These are phyloP conservation scores for Pipistrellus pygmaeus DNA, from an alignment of 2,797 vertebrate genomes.

Conservation along the genomic window DNA sequence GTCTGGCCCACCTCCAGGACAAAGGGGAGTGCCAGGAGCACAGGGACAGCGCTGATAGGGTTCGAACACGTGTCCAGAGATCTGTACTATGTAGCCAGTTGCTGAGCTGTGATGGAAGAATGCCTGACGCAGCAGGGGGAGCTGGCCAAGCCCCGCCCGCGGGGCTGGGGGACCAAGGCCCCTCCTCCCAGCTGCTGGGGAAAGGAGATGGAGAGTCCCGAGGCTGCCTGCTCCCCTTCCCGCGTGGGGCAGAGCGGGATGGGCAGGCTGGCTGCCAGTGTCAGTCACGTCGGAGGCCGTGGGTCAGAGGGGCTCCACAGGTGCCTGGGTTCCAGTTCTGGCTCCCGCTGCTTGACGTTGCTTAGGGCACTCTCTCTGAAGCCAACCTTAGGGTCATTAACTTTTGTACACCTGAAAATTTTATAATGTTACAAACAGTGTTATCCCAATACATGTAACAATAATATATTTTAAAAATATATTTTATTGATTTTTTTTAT, in stretches of 20 bases:
- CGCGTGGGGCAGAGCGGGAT: background rate
- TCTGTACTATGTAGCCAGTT: conserved; percentile 76
- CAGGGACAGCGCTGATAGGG: conserved; percentile 79
- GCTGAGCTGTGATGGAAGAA: conserved; percentile 80
- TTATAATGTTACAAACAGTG: background rate
- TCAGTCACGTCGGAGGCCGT: background rate
- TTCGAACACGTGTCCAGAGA: conserved; percentile 83
- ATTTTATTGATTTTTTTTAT: too few relatives aligned
- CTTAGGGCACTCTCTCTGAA: background rate
- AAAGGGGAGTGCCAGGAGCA: conserved; percentile 75
- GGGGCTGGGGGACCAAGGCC: background rate
- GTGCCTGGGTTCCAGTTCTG: background rate
- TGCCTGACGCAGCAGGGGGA: conserved; percentile 82
- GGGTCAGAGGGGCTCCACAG: background rate
- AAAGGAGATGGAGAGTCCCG: background rate
- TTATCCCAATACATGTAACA: background rate
- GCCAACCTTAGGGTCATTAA: background rate
- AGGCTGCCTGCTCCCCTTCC: background rate
- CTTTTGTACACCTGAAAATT: background rate
- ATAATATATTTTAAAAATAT: too few relatives aligned
- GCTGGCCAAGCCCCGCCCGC: conserved; percentile 66
- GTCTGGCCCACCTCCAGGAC: conserved; percentile 28
- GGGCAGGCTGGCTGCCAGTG: background rate
- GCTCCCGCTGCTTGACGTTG: background rate
- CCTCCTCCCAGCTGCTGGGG: background rate